Evolutionary conservation across 2,888 invertebrate species (phyloP), one percentile per base, ranked within the genome.

Genomic region (Drosophila tanythrix): DNA sequence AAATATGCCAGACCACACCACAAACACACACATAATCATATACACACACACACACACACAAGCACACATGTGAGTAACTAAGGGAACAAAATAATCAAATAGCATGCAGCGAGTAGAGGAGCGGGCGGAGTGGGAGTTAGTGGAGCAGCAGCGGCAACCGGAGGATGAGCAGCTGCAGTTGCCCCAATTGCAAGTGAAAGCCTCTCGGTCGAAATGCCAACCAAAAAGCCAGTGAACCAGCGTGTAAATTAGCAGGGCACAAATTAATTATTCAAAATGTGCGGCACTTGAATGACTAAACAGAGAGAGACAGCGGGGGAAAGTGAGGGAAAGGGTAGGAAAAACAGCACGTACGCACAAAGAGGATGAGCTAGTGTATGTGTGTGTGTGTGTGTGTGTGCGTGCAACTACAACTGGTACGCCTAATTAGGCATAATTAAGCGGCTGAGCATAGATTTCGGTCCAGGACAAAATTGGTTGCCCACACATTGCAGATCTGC

Each of bases 211-310:
- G 57, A 81, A 70, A 70, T 57, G 68, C 79, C 65, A 72, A 78
- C 85, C 90, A 74, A 80, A 85, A 85, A 86, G 85, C 90, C 85
- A 88, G 85, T 80, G 75, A 66, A 78, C 89, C 90, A 82, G 80
- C 76, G 88, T 90, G 88, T 88, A 90, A 88, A 88, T 88, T 88
- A 89, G 88, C 85, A 80, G 89, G 79, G 82, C 89, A 82, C 85
- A 81, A 90, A 90, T 88, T 90, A 90, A 90, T 89, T 89, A 88
- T 88, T 90, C 88, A 88, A 81, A 90, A 89, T 89, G 85, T 88
- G 88, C 83, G 71, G 79, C 89, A 88, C 85, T 88, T 80, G 88
- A 82, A 85, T 89, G 74, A 60, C 82, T 82, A 87, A 88, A 81
- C 81, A 84, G 66, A 69, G 46, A 52, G 25, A 29, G 21, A n/a